phyloP scores from a whole-genome alignment of 2,797 vertebrate genomes.

The Etheostoma perlongum region DNA sequence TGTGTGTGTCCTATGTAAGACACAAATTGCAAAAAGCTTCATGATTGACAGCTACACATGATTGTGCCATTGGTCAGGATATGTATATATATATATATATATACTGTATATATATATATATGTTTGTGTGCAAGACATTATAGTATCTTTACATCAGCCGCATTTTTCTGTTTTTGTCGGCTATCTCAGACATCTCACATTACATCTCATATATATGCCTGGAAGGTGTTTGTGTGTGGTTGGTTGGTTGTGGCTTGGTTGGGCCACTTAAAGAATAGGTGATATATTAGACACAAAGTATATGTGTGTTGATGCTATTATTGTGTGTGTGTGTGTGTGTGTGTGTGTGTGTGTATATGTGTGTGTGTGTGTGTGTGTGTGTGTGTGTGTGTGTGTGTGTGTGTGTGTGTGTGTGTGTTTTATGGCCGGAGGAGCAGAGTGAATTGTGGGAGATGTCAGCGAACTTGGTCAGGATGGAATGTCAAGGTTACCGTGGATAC shows the following conservation, averaged over 20 bases:
- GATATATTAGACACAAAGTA: conserved; percentile 42
- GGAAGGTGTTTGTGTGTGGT: conserved; percentile 55
- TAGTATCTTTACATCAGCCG: conserved; percentile 42
- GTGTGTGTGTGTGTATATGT: not conserved
- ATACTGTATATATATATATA: conserved; percentile 1
- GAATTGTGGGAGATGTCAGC: conserved; percentile 81
- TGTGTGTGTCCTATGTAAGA: conserved; percentile 10
- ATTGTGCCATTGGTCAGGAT: not conserved
- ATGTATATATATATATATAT: conserved; percentile 2
- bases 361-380: conserved; percentile 6
- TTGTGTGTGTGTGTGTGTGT: conserved; percentile 14
- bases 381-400: conserved; percentile 25
- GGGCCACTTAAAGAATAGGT: conserved; percentile 33
- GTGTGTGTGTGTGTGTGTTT: conserved; percentile 31
- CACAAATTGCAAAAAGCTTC: conserved; percentile 6
- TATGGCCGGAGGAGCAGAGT: conserved; percentile 50
- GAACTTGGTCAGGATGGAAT: conserved; percentile 80
- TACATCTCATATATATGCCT: conserved; percentile 70
- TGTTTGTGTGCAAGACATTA: conserved; percentile 33
- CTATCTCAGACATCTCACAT: conserved; percentile 61
- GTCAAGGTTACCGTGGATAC: conserved; percentile 84
- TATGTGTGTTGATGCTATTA: conserved; percentile 2
- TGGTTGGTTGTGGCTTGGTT: conserved; percentile 35
- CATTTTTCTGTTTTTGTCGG: conserved; percentile 62
- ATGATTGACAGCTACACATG: conserved; percentile 22